These are phyloP conservation scores for Aphodius granarius DNA, from an alignment of 2,888 invertebrate species.

Conservation along the genomic window DNA sequence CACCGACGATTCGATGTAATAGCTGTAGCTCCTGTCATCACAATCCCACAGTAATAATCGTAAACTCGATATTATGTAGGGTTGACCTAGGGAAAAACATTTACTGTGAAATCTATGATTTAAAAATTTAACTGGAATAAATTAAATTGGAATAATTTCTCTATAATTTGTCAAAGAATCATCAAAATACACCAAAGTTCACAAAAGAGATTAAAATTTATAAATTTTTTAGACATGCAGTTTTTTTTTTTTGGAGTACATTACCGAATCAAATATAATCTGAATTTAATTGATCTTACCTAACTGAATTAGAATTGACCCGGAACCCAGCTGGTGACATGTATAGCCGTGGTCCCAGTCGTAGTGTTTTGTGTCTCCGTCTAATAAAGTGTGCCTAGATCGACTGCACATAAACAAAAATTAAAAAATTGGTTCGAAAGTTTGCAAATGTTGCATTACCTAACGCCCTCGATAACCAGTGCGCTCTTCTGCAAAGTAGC, in stretches of 20 bases:
- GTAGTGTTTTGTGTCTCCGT: slow-evolving; percentile 93
- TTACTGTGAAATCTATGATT: not conserved
- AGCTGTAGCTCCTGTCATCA: slow-evolving; percentile 92
- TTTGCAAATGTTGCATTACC: slow-evolving; percentile 50
- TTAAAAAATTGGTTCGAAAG: slow-evolving; percentile 16
- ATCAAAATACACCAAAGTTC: too few relatives aligned
- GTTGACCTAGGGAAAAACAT: slow-evolving; percentile 68
- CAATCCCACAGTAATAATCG: slow-evolving; percentile 97
- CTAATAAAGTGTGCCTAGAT: slow-evolving; percentile 89
- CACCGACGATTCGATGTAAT: slow-evolving; percentile 92
- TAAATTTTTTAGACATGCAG: too few relatives aligned
- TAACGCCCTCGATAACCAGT: slow-evolving; percentile 94
- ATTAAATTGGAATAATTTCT: too few relatives aligned
- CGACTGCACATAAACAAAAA: slow-evolving; percentile 59
- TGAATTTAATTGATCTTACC: slow-evolving; percentile 52
- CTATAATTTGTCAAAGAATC: too few relatives aligned
- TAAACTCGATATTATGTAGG: slow-evolving; percentile 89
- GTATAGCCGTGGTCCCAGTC: slow-evolving; percentile 99
- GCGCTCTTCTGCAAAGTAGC: slow-evolving; percentile 90
- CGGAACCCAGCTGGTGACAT: slow-evolving; percentile 94
- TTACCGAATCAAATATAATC: not conserved
- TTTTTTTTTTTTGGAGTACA: too few relatives aligned
- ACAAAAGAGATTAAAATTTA: too few relatives aligned
- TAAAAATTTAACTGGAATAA: not conserved
- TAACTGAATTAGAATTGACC: slow-evolving; percentile 92